A percentile compares a stretch with the other conserved stretches of the same genome.
These are phyloP conservation scores for Astreopora myriophthalma DNA, from an alignment of 64 coral and sea anemone genomes.

Conservation along the genomic window DNA sequence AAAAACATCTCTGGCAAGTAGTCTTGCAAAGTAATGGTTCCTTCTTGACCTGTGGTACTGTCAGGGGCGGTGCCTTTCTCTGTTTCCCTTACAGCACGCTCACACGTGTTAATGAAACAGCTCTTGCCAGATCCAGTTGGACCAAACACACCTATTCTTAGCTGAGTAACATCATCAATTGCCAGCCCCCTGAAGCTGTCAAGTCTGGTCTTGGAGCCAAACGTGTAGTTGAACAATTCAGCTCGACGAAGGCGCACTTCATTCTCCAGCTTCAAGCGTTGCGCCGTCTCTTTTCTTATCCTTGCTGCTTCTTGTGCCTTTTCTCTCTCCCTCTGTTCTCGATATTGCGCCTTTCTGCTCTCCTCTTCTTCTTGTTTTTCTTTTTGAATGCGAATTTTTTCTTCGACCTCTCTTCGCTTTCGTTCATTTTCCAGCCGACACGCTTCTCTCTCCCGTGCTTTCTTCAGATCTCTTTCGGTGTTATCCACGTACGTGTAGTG, in stretches of 20 bases:
- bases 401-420: background rate
- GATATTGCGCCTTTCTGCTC: background rate
- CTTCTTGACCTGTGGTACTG: conserved; percentile 31
- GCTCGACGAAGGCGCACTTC: background rate
- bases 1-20: conserved; percentile 71
- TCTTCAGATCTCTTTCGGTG: background rate
- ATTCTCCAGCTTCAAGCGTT: background rate
- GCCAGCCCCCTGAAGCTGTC: background rate
- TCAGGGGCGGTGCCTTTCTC: conserved; percentile 45
- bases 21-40: conserved; percentile 61
- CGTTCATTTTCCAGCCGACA: conserved; percentile 19
- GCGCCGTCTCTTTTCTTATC: background rate
- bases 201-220: conserved; percentile 20
- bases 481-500: conserved; percentile 31
- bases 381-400: conserved; percentile 20
- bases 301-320: background rate
- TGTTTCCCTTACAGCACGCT: conserved; percentile 34
- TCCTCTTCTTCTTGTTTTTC: conserved; percentile 7
- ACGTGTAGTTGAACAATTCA: conserved; percentile 33
- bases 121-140: conserved; percentile 78
- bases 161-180: conserved; percentile 23
- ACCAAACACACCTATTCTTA: conserved; percentile 69
- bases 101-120: conserved; percentile 74
- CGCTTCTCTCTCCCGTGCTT: background rate
- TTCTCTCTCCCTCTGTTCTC: background rate